Conservation (phyloP, 2,888 invertebrate genomes). For the Lissonota sp. region DNA sequence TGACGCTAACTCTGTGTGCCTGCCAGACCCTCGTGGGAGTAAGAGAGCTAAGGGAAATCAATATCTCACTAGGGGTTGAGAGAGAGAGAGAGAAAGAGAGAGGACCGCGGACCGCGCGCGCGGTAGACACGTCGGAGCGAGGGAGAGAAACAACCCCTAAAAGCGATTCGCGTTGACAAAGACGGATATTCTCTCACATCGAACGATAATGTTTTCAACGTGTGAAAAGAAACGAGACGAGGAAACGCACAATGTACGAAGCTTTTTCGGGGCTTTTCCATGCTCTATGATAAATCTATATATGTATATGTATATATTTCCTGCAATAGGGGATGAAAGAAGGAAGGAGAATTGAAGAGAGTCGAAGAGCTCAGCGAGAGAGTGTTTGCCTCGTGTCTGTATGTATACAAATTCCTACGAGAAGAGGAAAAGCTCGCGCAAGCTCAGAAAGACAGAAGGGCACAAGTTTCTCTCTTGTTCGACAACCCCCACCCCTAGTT, state of each 20-base stretch:
- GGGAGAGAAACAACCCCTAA: slow-evolving; percentile 61
- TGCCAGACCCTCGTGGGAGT: slow-evolving; percentile 81
- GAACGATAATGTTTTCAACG: slow-evolving; percentile 64
- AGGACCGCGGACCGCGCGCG: not conserved
- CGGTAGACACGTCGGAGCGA: slow-evolving; percentile 38
- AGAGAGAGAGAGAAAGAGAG: slow-evolving; percentile 43
- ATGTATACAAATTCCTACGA: slow-evolving; percentile 33
- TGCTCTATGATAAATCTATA: slow-evolving; percentile 43
- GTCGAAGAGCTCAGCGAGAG: slow-evolving; percentile 5
- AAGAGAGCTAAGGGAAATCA: slow-evolving; percentile 82
- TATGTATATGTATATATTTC: slow-evolving; percentile 2
- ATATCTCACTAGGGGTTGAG: slow-evolving; percentile 82
- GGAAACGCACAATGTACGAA: too few relatives aligned
- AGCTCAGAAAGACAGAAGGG: slow-evolving; percentile 55
- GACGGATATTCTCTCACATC: too few relatives aligned
- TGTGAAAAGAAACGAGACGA: slow-evolving; percentile 55
- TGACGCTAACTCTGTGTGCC: slow-evolving; percentile 67
- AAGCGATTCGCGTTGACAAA: too few relatives aligned
- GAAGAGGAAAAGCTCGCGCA: slow-evolving; percentile 52
- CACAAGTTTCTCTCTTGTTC: slow-evolving; percentile 43
- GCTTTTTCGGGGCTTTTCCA: slow-evolving; percentile 39
- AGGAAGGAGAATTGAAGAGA: not conserved
- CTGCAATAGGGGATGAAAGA: slow-evolving; percentile 2
- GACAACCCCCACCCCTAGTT: slow-evolving; percentile 20
- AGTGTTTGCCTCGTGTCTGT: slow-evolving; percentile 35